phyloP scores from a whole-genome alignment of 2,797 vertebrate species.

The Amblyraja radiata region DNA sequence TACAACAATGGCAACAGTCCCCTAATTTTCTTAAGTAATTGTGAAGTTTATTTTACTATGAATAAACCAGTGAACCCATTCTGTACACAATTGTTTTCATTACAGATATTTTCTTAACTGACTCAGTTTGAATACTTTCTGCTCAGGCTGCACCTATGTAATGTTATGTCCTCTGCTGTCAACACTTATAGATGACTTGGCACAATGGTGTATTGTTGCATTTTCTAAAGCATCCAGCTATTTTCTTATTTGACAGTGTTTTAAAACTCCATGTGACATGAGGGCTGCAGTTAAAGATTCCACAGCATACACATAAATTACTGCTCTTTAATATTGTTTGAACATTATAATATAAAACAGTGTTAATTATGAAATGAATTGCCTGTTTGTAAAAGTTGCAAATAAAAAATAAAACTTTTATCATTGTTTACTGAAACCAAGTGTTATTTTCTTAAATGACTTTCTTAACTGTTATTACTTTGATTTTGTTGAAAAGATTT shows the following conservation, averaged over 20 bases:
- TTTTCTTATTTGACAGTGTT: conserved; percentile 9
- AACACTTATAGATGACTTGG: neutral
- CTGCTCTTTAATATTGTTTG: conserved; percentile 21
- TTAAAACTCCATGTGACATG: conserved; percentile 6
- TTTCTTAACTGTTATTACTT: neutral
- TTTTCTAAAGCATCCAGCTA: conserved; percentile 16
- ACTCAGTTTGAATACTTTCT: neutral
- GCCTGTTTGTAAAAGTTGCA: conserved; percentile 27
- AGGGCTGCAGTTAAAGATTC: neutral
- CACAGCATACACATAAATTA: conserved; percentile 13
- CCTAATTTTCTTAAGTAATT: neutral
- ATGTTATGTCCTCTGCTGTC: neutral
- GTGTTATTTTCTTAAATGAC: neutral
- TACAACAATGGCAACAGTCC: neutral
- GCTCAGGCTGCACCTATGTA: neutral
- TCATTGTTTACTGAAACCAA: conserved; percentile 13
- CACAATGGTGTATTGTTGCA: neutral
- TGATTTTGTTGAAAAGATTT: neutral
- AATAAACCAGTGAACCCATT: conserved; percentile 13
- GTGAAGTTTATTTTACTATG: neutral
- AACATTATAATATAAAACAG: conserved; percentile 33
- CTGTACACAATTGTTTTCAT: neutral
- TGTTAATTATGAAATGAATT: conserved; percentile 31
- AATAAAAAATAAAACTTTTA: conserved; percentile 22
- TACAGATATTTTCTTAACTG: neutral